Percentiles rank a stretch among this genome's conserved stretches.
phyloP scores from a whole-genome alignment of 30 jellyfish, hydroid and myxozoan species.

The Hydractinia echinata region DNA sequence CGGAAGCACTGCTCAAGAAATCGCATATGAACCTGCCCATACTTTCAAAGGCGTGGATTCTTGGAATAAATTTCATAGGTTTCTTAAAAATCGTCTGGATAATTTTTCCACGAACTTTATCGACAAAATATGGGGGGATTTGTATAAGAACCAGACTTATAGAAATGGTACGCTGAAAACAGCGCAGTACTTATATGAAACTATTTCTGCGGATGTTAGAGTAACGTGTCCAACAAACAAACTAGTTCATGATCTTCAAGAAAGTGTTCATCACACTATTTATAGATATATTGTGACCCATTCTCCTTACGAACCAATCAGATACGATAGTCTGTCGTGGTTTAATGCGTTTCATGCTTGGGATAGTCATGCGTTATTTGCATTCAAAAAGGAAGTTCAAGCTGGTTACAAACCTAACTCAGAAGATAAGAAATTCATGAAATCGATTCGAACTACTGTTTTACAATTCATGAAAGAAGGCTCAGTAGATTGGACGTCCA shows the following conservation, averaged over 20 bases:
- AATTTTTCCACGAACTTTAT: conserved; percentile 25
- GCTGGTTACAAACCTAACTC: background rate
- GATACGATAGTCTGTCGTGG: background rate
- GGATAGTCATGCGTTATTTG: conserved; percentile 57
- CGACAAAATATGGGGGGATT: background rate
- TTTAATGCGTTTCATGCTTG: conserved; percentile 32
- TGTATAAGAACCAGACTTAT: conserved; percentile 3
- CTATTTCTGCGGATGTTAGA: conserved; percentile 42
- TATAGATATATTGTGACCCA: conserved; percentile 30
- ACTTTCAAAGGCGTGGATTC: background rate
- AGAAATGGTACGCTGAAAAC: background rate
- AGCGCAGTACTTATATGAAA: conserved; percentile 4
- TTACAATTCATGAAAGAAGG: conserved; percentile 24
- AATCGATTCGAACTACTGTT: conserved; percentile 17
- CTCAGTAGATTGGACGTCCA: background rate
- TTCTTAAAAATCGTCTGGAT: conserved; percentile 5
- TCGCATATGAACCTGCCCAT: conserved; percentile 4
- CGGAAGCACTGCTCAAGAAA: conserved; percentile 74
- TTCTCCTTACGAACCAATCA: conserved; percentile 24
- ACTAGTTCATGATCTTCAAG: conserved; percentile 12
- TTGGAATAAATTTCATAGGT: background rate
- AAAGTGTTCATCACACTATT: conserved; percentile 13
- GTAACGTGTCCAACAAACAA: conserved; percentile 38
- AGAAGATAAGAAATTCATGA: conserved; percentile 32
- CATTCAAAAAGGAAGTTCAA: conserved; percentile 9